Evolutionary conservation across 2,113 vertebrate species (phyloP).

Genomic region (Parus major): DNA sequence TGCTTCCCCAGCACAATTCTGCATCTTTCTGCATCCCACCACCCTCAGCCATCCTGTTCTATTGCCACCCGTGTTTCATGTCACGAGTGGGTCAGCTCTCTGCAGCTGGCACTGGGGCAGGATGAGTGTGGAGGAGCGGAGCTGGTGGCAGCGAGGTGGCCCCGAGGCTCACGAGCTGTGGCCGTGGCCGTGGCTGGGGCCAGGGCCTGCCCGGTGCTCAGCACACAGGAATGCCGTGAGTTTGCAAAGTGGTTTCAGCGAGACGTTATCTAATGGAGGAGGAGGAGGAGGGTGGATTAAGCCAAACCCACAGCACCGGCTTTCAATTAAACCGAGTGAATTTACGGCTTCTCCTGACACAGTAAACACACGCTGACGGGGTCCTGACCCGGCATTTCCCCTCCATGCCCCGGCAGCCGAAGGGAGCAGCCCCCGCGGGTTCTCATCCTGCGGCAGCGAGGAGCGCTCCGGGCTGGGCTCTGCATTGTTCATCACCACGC

Average conservation of each 20-base stretch:
- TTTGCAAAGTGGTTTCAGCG: conserved; percentile 70
- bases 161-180: not conserved
- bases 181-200: not conserved
- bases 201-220: conserved; percentile 33
- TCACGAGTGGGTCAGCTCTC: not conserved
- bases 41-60: not conserved
- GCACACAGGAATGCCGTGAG: conserved; percentile 65
- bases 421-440: not conserved
- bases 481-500: not conserved
- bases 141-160: rapidly evolving
- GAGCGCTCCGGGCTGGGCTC: not conserved
- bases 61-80: not conserved
- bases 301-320: conserved; percentile 70
- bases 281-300: conserved; percentile 47
- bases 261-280: conserved; percentile 74
- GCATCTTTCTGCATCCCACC: not conserved
- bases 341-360: conserved; percentile 40
- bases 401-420: not conserved
- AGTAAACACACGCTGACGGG: not conserved
- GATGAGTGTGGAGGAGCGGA: not conserved
- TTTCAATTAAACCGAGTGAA: conserved; percentile 53
- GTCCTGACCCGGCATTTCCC: not conserved
- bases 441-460: rapidly evolving
- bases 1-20: not conserved
- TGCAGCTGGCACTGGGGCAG: rapidly evolving